A percentile compares a stretch with the other conserved stretches of the same genome.
phyloP scores from a whole-genome alignment of 1,140 invertebrate species.

The Leptoteleia sp. region DNA sequence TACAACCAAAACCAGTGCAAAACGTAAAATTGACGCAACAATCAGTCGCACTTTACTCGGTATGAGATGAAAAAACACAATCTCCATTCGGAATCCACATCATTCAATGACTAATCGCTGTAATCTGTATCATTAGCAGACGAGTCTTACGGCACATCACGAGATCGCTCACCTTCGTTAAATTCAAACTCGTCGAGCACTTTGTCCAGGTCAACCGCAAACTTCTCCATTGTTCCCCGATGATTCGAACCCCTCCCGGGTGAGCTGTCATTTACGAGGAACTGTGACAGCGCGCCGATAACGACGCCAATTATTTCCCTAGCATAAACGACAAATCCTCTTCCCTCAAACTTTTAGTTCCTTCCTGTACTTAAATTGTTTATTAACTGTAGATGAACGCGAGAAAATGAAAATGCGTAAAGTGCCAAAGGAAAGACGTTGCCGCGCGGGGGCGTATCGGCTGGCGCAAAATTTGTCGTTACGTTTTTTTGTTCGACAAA shows the following conservation, averaged over 20 bases:
- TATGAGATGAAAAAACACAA: background rate
- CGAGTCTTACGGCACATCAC: background rate
- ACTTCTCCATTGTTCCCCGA: slow-evolving; percentile 84
- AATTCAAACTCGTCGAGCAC: slow-evolving; percentile 93
- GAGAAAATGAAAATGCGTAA: too few relatives aligned
- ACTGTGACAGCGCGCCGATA: slow-evolving; percentile 26
- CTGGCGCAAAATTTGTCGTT: background rate
- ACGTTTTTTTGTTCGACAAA: background rate
- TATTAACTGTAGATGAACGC: too few relatives aligned
- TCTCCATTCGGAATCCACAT: slow-evolving; percentile 9
- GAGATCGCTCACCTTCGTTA: slow-evolving; percentile 83
- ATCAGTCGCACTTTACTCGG: slow-evolving; percentile 5
- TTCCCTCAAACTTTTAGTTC: too few relatives aligned
- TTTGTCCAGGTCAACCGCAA: slow-evolving; percentile 91
- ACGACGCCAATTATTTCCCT: slow-evolving; percentile 12
- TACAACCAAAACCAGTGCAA: too few relatives aligned
- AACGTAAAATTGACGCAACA: background rate
- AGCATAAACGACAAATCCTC: slow-evolving; percentile 14
- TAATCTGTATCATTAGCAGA: slow-evolving; percentile 4
- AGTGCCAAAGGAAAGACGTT: background rate
- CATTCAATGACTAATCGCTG: slow-evolving; percentile 22
- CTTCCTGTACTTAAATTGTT: too few relatives aligned
- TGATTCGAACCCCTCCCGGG: slow-evolving; percentile 23
- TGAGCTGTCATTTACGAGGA: slow-evolving; percentile 63
- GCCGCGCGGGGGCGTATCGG: slow-evolving; percentile 3